phyloP scores from a whole-genome alignment of 2,113 vertebrate genomes.

The Haemorhous mexicanus region DNA sequence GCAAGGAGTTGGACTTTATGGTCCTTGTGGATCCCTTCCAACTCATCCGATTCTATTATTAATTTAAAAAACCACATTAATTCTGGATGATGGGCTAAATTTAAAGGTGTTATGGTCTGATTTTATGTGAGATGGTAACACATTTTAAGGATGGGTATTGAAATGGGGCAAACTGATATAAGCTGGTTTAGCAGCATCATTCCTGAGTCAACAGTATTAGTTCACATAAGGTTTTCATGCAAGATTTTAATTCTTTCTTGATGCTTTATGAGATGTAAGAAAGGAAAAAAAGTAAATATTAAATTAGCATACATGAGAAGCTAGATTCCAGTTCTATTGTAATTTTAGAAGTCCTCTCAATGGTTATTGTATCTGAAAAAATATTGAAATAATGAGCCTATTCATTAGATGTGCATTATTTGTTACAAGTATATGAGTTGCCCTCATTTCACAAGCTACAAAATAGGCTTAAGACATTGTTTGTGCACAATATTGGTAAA shows the following conservation, averaged over 20 bases:
- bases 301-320: background rate
- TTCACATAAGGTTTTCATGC: background rate
- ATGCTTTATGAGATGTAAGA: accelerated
- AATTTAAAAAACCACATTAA: accelerated
- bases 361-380: background rate
- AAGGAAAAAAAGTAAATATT: background rate
- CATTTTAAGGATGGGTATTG: background rate
- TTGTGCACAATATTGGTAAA: background rate
- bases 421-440: background rate
- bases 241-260: background rate
- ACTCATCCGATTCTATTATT: background rate
- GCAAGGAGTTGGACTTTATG: background rate
- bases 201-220: background rate
- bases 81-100: background rate
- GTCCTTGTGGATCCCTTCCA: background rate
- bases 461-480: background rate
- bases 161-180: background rate
- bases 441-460: background rate
- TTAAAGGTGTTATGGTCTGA: background rate
- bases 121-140: background rate
- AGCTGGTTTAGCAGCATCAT: background rate
- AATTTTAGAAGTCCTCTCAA: background rate
- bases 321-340: background rate
- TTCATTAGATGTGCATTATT: background rate
- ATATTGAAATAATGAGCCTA: background rate